Conservation (phyloP, 2,113 vertebrate species). For the Coptodon bakossiorum region DNA sequence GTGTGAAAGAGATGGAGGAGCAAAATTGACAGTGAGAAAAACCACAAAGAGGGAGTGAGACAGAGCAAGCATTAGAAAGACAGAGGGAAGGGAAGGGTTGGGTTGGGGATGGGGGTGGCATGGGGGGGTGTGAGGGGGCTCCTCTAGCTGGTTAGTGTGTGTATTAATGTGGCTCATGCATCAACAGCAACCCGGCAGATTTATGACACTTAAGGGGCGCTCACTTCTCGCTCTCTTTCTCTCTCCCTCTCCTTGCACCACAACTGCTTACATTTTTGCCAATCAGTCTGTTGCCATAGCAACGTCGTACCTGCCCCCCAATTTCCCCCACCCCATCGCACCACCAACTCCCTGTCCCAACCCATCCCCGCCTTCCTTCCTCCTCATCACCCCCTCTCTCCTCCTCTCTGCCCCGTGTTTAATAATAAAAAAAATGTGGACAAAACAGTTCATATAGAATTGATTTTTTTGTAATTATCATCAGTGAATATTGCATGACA, state of each 20-base stretch:
- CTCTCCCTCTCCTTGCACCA: constrained; percentile 79
- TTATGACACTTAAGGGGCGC: constrained; percentile 97
- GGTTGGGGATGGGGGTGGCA: background rate
- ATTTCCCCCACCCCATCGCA: background rate
- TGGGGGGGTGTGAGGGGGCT: background rate
- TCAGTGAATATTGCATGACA: background rate
- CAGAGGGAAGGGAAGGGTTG: background rate
- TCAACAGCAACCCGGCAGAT: constrained; percentile 93
- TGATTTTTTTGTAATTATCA: background rate
- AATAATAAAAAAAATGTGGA: background rate
- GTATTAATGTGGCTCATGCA: constrained; percentile 93
- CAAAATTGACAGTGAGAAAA: constrained; percentile 36
- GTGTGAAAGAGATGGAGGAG: constrained; percentile 33
- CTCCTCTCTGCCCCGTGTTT: constrained; percentile 3
- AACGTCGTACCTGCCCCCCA: constrained; percentile 74
- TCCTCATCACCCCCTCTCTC: background rate
- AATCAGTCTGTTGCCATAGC: constrained; percentile 98
- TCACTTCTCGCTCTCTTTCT: constrained; percentile 75
- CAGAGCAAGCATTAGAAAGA: constrained; percentile 4
- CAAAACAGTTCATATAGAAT: background rate
- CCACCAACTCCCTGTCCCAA: constrained; percentile 54
- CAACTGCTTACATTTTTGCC: constrained; percentile 98
- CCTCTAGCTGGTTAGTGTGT: constrained; percentile 83
- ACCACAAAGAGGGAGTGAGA: constrained; percentile 26
- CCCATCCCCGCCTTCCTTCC: constrained; percentile 58